Percentiles rank a stretch among this genome's conserved stretches.
Evolutionary conservation across 1,140 invertebrate genomes (phyloP).

Genomic region (Papilio polyxenes): DNA sequence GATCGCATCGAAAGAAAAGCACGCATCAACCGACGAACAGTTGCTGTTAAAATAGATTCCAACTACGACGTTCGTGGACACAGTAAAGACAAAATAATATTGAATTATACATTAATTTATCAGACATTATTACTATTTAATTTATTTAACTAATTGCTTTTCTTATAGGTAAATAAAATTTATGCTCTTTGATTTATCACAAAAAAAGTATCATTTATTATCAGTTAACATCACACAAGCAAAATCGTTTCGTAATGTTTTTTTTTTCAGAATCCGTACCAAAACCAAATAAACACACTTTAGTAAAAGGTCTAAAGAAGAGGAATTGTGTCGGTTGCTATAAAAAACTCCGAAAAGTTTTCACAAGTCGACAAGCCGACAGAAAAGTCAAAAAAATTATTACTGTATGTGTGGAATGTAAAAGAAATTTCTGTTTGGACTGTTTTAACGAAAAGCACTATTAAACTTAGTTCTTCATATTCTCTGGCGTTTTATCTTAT

Average conservation of each 20-base stretch:
- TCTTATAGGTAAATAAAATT: not conserved
- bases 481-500: not conserved
- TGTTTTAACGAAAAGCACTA: slow-evolving; percentile 39
- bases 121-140: no score
- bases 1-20: no score
- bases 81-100: no score
- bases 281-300: not conserved
- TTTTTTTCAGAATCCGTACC: not conserved
- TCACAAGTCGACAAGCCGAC: slow-evolving; percentile 40
- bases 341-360: slow-evolving; percentile 39
- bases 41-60: no score
- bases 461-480: not conserved
- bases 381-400: slow-evolving; percentile 42
- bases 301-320: not conserved
- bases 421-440: slow-evolving; percentile 39
- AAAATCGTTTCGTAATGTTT: not conserved
- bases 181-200: no score
- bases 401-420: slow-evolving; percentile 38
- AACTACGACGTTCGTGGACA: no score
- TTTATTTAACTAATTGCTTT: no score
- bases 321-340: slow-evolving; percentile 43
- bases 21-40: no score
- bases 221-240: not conserved
- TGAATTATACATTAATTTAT: no score
- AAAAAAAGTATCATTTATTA: no score